A percentile compares a stretch with the other conserved stretches of the same genome.
phyloP scores from a whole-genome alignment of 2,797 vertebrate genomes.

The Enteromius treurensis region DNA sequence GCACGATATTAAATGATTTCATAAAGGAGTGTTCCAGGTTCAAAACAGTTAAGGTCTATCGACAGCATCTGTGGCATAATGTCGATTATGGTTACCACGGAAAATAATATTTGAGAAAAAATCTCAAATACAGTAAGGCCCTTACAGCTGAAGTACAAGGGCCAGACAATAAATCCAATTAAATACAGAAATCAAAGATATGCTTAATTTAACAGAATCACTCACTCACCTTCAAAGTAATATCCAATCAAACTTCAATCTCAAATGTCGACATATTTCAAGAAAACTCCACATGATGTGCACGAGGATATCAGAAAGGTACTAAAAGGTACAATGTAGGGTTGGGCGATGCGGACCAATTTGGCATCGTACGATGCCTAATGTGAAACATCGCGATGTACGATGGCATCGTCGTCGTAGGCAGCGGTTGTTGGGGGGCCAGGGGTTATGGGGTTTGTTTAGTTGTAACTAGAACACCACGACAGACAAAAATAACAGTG shows the following conservation, averaged over 20 bases:
- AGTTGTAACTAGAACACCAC: too few relatives aligned
- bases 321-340: background rate
- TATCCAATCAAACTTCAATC: slow-evolving; percentile 5
- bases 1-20: slow-evolving; percentile 13
- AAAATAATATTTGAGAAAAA: background rate
- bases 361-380: too few relatives aligned
- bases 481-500: too few relatives aligned
- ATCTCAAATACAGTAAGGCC: background rate
- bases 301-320: background rate
- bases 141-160: background rate
- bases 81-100: background rate
- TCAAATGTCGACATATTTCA: background rate
- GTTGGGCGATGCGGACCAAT: too few relatives aligned
- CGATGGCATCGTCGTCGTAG: too few relatives aligned
- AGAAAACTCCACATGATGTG: background rate
- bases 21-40: slow-evolving; percentile 15
- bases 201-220: background rate
- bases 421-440: too few relatives aligned
- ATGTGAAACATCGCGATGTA: too few relatives aligned
- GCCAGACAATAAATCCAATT: background rate
- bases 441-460: too few relatives aligned
- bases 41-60: slow-evolving; percentile 4
- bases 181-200: background rate
- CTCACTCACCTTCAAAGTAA: background rate
- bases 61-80: background rate